These are phyloP conservation scores for Oscheius myriophilus DNA, from an alignment of 2,888 invertebrate genomes.

Conservation along the genomic window DNA sequence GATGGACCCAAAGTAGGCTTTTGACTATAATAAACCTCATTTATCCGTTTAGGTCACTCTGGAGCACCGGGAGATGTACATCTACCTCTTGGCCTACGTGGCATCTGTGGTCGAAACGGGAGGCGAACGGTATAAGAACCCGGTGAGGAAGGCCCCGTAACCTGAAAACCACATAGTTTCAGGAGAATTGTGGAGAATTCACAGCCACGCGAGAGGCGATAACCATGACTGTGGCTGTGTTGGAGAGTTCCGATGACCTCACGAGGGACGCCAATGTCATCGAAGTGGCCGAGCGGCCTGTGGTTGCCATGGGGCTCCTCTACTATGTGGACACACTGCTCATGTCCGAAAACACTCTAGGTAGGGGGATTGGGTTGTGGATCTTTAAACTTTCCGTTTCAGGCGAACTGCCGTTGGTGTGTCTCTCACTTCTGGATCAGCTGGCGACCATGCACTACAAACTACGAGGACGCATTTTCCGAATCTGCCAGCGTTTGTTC, in stretches of 20 bases:
- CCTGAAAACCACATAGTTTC: background rate
- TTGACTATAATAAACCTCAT: background rate
- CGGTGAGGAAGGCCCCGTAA: background rate
- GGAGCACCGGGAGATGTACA: slow-evolving; percentile 79
- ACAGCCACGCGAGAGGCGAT: slow-evolving; percentile 7
- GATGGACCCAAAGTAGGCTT: slow-evolving; percentile 73
- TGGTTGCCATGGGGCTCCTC: slow-evolving; percentile 18
- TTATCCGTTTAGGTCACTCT: background rate
- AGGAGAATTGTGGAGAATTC: slow-evolving; percentile 11
- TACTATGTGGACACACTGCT: slow-evolving; percentile 29
- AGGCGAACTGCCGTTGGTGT: slow-evolving; percentile 40
- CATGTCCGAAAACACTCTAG: slow-evolving; percentile 24
- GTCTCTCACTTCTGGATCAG: slow-evolving; percentile 51
- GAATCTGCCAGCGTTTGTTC: slow-evolving; percentile 44
- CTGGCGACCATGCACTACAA: slow-evolving; percentile 43
- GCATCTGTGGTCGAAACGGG: slow-evolving; percentile 85
- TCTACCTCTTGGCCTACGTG: slow-evolving; percentile 91
- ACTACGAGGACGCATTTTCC: slow-evolving; percentile 46
- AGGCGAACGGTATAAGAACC: slow-evolving; percentile 2
- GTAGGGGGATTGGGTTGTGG: slow-evolving; percentile 1
- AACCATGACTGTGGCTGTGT: background rate
- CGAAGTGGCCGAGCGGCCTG: slow-evolving; percentile 9
- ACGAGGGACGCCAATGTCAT: slow-evolving; percentile 12
- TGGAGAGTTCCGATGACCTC: slow-evolving; percentile 21
- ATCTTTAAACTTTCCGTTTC: slow-evolving; percentile 5